phyloP scores from a whole-genome alignment of 2,888 invertebrate genomes.

The Rhingia campestris region DNA sequence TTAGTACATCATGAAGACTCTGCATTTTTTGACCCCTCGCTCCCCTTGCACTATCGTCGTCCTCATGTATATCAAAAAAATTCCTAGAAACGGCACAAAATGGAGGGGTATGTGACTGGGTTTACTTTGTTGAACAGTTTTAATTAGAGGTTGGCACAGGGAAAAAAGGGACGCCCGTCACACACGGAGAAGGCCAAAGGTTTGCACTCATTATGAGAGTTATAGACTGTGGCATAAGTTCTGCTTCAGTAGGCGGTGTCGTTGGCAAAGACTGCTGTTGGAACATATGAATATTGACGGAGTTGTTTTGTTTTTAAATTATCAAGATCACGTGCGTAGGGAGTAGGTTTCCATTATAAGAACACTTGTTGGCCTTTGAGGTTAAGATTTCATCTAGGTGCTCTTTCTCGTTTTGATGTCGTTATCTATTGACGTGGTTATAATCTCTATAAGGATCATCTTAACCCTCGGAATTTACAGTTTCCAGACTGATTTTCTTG shows the following conservation, averaged over 20 bases:
- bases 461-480: too few species aligned
- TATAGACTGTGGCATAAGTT: conserved; percentile 35
- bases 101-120: neutral
- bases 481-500: too few species aligned
- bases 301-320: conserved; percentile 11
- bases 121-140: conserved; percentile 65
- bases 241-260: neutral
- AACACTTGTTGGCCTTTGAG: conserved; percentile 43
- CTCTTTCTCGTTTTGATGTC: neutral
- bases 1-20: too few species aligned
- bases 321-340: conserved; percentile 50
- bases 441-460: too few species aligned
- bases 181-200: conserved; percentile 11
- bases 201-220: conserved; percentile 52
- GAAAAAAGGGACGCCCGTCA: conserved; percentile 3
- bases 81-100: conserved; percentile 24
- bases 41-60: too few species aligned
- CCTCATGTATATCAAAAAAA: too few species aligned
- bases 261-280: neutral
- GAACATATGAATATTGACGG: conserved; percentile 24
- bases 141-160: conserved; percentile 62
- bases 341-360: conserved; percentile 52
- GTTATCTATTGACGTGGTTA: too few species aligned
- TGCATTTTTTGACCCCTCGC: too few species aligned
- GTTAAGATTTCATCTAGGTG: neutral